Base-by-base conservation (phyloP, 2,888 invertebrate species). In the Synanthedon myopaeformis region DNA sequence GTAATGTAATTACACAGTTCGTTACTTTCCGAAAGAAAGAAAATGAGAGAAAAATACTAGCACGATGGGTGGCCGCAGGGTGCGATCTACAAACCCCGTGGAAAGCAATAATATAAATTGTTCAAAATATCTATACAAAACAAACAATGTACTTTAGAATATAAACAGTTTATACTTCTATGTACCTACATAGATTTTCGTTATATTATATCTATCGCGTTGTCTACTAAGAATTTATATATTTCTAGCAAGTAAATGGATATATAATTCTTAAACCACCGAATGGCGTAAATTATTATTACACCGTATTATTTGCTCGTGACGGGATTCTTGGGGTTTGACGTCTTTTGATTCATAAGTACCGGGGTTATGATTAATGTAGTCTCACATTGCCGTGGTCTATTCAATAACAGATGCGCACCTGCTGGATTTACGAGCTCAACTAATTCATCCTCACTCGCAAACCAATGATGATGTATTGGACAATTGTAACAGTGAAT, bases 391-490 rank as follows among this genome's bases (percentile, higher is more conserved):
- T 69, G 74, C 66, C 65, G 62, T 68, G 72, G 69, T 73, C 75
- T 79, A 76, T 79, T 80, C 81, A 77, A 76, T 74, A 76, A 73
- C 76, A 82, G 76, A 69, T 70, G 23, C 52, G 70, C 76, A 77
- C 78, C 79, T 79, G 72, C 70, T 72, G 72, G 74, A 83, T 82
- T 82, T 82, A 82, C 69, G 82, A 79, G 70, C 74, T 67, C 67
- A 64, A 69, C 73, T 76, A 77, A 77, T 80, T 82, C 78, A 80
- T 82, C 80, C 79, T 79, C 81, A 81, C 79, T 78, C 74, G 19
- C 49, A 11, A 35, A 49, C 49, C 49, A 17, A 49, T 19, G 17
- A 49, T 49, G 49, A 49, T 49, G 49, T 17, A 14, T 17, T 49
- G n/a, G 14, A 45, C 45, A n/a, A 45, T 45, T 14, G n/a, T 45